Conservation (phyloP, 2,888 invertebrate genomes). For the Drosophila suboccidentalis region DNA sequence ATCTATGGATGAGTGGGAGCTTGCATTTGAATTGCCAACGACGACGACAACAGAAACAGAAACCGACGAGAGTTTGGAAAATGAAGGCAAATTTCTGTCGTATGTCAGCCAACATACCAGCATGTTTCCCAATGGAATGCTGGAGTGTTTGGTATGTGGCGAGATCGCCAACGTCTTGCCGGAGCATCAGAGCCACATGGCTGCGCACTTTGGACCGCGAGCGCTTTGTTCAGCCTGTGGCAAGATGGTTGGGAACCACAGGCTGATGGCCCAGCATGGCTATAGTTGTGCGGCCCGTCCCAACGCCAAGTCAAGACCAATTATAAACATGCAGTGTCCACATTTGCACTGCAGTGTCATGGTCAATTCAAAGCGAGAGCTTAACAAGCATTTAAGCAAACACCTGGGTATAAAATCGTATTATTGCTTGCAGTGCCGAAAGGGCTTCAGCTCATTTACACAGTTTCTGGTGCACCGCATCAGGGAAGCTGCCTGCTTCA, state of each 20-base stretch:
- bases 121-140: slow-evolving; percentile 60
- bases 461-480: slow-evolving; percentile 60
- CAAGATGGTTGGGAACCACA: slow-evolving; percentile 33
- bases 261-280: slow-evolving; percentile 49
- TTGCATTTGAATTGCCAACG: background rate
- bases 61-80: background rate
- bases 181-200: slow-evolving; percentile 64
- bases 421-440: slow-evolving; percentile 59
- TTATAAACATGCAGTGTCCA: slow-evolving; percentile 63
- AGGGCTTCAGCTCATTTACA: slow-evolving; percentile 41
- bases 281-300: slow-evolving; percentile 40
- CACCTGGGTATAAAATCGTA: slow-evolving; percentile 47
- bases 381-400: slow-evolving; percentile 60
- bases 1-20: slow-evolving; percentile 13
- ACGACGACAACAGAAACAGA: background rate
- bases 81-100: slow-evolving; percentile 4
- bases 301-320: background rate
- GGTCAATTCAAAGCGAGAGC: slow-evolving; percentile 53
- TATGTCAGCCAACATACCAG: slow-evolving; percentile 56
- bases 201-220: slow-evolving; percentile 61
- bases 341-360: slow-evolving; percentile 54
- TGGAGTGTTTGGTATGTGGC: slow-evolving; percentile 75
- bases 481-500: slow-evolving; percentile 35
- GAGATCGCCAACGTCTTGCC: slow-evolving; percentile 50
- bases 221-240: slow-evolving; percentile 71